Evolutionary conservation across 2,113 vertebrate species (phyloP).

Genomic region (Dunckerocampus dactyliophorus): DNA sequence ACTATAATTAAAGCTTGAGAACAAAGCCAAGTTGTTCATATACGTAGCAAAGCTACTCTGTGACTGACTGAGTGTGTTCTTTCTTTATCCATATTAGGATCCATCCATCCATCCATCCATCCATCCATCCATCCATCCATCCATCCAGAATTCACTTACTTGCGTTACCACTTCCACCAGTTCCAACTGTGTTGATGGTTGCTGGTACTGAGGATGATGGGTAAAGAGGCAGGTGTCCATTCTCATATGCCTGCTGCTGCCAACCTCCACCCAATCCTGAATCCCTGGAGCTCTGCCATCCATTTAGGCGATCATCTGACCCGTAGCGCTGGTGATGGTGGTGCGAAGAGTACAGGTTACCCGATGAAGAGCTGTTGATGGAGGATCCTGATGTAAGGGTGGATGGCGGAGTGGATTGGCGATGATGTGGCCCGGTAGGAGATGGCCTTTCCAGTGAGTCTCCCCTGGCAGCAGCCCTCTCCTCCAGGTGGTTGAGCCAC

Average conservation of each 20-base stretch:
- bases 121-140: no score
- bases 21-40: no score
- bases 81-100: no score
- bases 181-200: conserved; percentile 95
- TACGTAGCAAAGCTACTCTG: no score
- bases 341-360: conserved; percentile 80
- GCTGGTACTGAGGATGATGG: conserved; percentile 92
- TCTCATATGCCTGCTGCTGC: conserved; percentile 88
- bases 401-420: conserved; percentile 62
- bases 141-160: conserved; percentile 79
- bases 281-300: conserved; percentile 93
- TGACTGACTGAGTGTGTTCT: no score
- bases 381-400: conserved; percentile 61
- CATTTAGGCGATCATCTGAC: conserved; percentile 94
- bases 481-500: conserved; percentile 98
- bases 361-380: conserved; percentile 52
- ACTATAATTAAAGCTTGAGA: no score
- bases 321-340: conserved; percentile 93
- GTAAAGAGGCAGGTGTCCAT: conserved; percentile 90
- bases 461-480: conserved; percentile 82
- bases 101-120: no score
- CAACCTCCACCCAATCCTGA: conserved; percentile 81
- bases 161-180: conserved; percentile 78
- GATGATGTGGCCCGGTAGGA: conserved; percentile 73
- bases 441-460: conserved; percentile 88